Evolutionary conservation across 2,113 vertebrate genomes (phyloP), one percentile per base, ranked within the genome.

Genomic region (Vombatus ursinus): DNA sequence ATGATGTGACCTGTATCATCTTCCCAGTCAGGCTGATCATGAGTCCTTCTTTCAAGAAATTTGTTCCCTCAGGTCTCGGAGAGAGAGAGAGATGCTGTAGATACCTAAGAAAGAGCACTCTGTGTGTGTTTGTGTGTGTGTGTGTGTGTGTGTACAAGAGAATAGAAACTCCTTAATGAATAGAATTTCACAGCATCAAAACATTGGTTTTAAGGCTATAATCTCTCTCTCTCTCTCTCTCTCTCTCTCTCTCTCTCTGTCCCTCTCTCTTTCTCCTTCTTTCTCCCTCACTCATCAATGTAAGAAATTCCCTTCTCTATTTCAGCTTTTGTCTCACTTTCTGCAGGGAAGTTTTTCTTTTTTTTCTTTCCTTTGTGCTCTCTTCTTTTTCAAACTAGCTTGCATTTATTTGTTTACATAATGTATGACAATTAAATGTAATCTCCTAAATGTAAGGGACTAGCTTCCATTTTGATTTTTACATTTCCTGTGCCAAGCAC

Each of bases 1-100:
- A 19, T 94, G 47, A 49, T 54, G 84, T 89, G 94, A 48, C 37
- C 52, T 95, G n/a, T 19, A 37, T 94, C 28, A 53, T 89, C 6
- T 95, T 95, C 77, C 50, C 50, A 93, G 10, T 84, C 1, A 68
- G 92, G 93, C 50, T 92, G 54, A 91, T 50, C 68, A 57, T 23
- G 54, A 51, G 91, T 47, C 2, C 11, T 93, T 94, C 68, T 23
- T 84, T 84, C 16, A 84, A 8, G 16, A 84, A 16, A 0, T 23
- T 84, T 44, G 16, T 44, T 84, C n/a, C 68, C 19, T 44, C 68
- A 84, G 68, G 68, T 84, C 16, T 84, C 44, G 6, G 37, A 84
- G 68, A n/a, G n/a, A n/a, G n/a, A n/a, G n/a, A n/a, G 6, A 77
- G 4, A 77, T 77, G 4, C 14, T 77, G 31, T 77, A 77, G 31